These are phyloP conservation scores for Lymantria dispar DNA, from an alignment of 2,888 invertebrate genomes.

Conservation along the genomic window DNA sequence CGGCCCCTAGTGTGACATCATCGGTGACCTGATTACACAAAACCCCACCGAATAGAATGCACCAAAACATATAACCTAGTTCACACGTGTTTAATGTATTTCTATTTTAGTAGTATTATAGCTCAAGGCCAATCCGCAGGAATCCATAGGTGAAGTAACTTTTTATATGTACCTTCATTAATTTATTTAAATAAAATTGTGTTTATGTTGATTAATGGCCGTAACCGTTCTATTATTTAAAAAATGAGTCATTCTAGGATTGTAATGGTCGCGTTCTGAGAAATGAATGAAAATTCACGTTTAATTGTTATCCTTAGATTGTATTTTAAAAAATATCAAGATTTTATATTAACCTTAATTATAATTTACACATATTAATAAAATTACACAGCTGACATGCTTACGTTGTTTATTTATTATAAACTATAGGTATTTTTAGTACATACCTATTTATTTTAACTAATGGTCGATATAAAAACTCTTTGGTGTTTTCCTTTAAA, in stretches of 20 bases:
- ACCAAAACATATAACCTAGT: constrained; percentile 38
- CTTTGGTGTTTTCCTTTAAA: no score
- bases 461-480: no score
- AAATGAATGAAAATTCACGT: neutral
- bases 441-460: no score
- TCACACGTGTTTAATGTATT: constrained; percentile 6
- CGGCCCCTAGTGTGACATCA: constrained; percentile 64
- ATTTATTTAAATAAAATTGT: constrained; percentile 27
- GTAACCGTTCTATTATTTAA: constrained; percentile 19
- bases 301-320: no score
- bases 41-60: constrained; percentile 38
- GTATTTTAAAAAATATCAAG: no score
- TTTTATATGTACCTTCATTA: constrained; percentile 27
- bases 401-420: no score
- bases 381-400: no score
- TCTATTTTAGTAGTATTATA: constrained; percentile 40
- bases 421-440: no score
- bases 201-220: constrained; percentile 26
- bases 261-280: neutral
- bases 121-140: constrained; percentile 31
- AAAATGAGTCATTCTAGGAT: constrained; percentile 22
- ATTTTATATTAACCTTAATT: no score
- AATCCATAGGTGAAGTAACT: constrained; percentile 24
- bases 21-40: constrained; percentile 61
- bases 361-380: no score